Percentiles rank a stretch among this genome's conserved stretches.
These are phyloP conservation scores for Brachionus rotundiformis DNA, from an alignment of 1,140 invertebrate species.

Conservation along the genomic window DNA sequence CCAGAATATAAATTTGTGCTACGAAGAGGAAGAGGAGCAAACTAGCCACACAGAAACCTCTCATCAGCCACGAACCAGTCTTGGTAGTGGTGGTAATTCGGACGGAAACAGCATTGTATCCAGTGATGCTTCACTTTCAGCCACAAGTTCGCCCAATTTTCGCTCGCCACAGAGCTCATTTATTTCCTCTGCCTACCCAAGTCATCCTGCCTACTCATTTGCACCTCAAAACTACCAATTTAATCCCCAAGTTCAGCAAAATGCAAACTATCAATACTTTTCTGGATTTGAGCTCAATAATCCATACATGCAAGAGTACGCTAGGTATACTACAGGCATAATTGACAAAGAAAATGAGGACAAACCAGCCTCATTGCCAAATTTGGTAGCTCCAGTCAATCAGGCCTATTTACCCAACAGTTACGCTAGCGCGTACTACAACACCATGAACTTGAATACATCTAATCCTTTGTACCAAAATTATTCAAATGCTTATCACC, in stretches of 20 bases:
- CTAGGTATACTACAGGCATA: neutral
- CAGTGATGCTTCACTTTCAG: conserved; percentile 9
- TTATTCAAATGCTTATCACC: neutral
- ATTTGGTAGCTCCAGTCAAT: neutral
- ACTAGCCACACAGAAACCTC: neutral
- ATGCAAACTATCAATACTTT: neutral
- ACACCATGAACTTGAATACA: conserved; percentile 20
- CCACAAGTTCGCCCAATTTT: conserved; percentile 30
- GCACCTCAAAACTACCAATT: conserved; percentile 26
- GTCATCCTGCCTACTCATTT: neutral
- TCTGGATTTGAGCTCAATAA: neutral
- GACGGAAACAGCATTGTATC: conserved; percentile 37
- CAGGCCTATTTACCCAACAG: neutral
- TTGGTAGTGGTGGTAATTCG: conserved; percentile 28
- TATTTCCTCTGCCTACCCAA: neutral
- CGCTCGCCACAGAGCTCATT: conserved; percentile 29
- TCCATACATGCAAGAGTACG: neutral
- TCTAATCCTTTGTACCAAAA: neutral
- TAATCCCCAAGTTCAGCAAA: neutral
- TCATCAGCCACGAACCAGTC: neutral
- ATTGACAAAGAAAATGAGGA: neutral
- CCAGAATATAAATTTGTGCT: neutral
- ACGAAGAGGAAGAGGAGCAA: conserved; percentile 36
- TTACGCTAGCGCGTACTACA: neutral
- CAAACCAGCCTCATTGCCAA: neutral